Conservation (phyloP, 2,797 vertebrate species). For the Tapirus indicus region DNA sequence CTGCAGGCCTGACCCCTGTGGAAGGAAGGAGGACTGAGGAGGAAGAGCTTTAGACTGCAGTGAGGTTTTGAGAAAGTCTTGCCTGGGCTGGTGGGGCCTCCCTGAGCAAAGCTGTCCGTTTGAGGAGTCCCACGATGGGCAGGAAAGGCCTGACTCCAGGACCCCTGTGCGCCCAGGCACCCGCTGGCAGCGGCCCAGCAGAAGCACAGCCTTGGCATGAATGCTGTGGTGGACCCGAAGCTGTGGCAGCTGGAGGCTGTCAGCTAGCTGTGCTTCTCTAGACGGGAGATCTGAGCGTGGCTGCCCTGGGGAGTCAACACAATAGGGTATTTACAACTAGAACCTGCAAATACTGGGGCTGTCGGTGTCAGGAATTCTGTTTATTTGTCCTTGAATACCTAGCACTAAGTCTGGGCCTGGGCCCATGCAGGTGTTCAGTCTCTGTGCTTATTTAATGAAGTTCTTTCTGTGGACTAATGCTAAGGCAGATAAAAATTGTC, state of each 20-base stretch:
- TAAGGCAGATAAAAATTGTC: background rate
- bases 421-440: background rate
- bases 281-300: background rate
- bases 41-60: background rate
- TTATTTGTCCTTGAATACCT: background rate
- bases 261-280: background rate
- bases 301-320: background rate
- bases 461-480: background rate
- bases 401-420: background rate
- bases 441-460: background rate
- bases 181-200: background rate
- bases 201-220: background rate
- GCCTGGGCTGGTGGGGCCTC: background rate
- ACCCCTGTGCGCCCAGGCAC: background rate
- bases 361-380: background rate
- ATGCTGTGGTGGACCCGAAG: fast-evolving
- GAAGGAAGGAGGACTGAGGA: no score
- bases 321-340: background rate
- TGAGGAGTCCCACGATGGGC: fast-evolving
- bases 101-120: background rate
- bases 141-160: background rate
- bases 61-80: background rate
- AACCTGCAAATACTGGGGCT: background rate
- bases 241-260: background rate
- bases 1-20: background rate